These are phyloP conservation scores for Danio jaintianensis DNA, from an alignment of 2,797 vertebrate species.

Conservation along the genomic window DNA sequence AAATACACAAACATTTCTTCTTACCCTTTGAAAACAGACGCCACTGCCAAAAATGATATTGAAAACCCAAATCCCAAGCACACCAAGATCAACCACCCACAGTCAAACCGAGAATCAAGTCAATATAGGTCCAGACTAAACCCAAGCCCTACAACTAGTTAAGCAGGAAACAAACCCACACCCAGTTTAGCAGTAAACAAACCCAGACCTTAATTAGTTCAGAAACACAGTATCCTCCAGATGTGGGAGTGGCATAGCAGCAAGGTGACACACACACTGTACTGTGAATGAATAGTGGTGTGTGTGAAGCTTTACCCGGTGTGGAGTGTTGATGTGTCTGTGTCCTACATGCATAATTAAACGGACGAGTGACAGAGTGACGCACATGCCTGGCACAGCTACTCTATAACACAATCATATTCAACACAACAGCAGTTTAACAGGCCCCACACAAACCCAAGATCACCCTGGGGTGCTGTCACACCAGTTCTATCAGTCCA, in stretches of 20 bases:
- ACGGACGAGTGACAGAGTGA: slow-evolving; percentile 66
- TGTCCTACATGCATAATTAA: slow-evolving; percentile 63
- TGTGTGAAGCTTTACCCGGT: slow-evolving; percentile 29
- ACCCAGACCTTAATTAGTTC: slow-evolving; percentile 34
- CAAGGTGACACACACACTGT: slow-evolving; percentile 46
- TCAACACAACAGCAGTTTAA: slow-evolving; percentile 63
- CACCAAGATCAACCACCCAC: neutral
- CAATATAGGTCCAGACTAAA: neutral
- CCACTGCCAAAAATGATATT: neutral
- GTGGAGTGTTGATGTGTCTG: slow-evolving; percentile 40
- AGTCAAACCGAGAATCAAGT: neutral
- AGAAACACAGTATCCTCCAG: slow-evolving; percentile 38
- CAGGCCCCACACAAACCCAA: slow-evolving; percentile 53
- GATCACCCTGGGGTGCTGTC: slow-evolving; percentile 32
- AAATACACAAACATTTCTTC: slow-evolving; percentile 20
- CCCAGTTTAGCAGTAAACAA: slow-evolving; percentile 33
- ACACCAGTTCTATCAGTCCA: slow-evolving; percentile 11
- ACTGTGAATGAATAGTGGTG: slow-evolving; percentile 6
- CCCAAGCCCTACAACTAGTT: slow-evolving; percentile 26
- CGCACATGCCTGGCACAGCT: slow-evolving; percentile 63
- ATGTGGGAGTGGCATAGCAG: slow-evolving; percentile 29
- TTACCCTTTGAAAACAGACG: neutral
- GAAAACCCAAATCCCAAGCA: slow-evolving; percentile 3
- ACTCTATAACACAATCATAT: slow-evolving; percentile 64
- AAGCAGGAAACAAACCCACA: slow-evolving; percentile 3